phyloP scores from a whole-genome alignment of 2,888 invertebrate genomes.

The Megamerina dolium region DNA sequence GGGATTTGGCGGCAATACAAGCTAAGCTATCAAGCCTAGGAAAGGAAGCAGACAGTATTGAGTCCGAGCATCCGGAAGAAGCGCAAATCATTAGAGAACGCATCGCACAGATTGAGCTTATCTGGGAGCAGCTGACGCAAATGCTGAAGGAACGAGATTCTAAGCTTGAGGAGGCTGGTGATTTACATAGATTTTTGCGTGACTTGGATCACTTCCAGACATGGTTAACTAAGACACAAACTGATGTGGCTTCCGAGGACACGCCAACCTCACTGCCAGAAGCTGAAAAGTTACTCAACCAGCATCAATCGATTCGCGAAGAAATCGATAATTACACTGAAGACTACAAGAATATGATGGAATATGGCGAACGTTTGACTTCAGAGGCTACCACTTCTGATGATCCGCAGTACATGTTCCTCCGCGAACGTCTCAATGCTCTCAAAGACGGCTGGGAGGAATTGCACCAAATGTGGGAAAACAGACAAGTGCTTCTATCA shows the following conservation, averaged over 20 bases:
- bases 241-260: constrained; percentile 97
- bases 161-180: constrained; percentile 97
- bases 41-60: constrained; percentile 86
- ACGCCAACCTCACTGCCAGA: constrained; percentile 89
- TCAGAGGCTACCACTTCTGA: constrained; percentile 80
- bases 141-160: constrained; percentile 97
- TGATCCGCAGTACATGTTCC: constrained; percentile 99
- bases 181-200: constrained; percentile 93
- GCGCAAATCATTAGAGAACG: constrained; percentile 85
- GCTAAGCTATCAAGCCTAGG: constrained; percentile 93
- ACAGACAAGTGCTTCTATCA: constrained; percentile 87
- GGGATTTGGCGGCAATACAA: constrained; percentile 97
- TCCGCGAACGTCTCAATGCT: constrained; percentile 94
- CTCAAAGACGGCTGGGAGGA: constrained; percentile 99
- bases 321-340: constrained; percentile 99
- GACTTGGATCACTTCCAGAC: constrained; percentile 99
- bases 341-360: constrained; percentile 99
- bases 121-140: constrained; percentile 95
- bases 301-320: constrained; percentile 97
- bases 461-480: constrained; percentile 99
- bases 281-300: constrained; percentile 92
- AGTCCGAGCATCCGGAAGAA: constrained; percentile 91
- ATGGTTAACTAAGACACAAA: constrained; percentile 98
- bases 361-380: constrained; percentile 93
- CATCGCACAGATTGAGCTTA: constrained; percentile 81